These are phyloP conservation scores for Eustalomyia histrio DNA, from an alignment of 2,888 invertebrate genomes.

Conservation along the genomic window DNA sequence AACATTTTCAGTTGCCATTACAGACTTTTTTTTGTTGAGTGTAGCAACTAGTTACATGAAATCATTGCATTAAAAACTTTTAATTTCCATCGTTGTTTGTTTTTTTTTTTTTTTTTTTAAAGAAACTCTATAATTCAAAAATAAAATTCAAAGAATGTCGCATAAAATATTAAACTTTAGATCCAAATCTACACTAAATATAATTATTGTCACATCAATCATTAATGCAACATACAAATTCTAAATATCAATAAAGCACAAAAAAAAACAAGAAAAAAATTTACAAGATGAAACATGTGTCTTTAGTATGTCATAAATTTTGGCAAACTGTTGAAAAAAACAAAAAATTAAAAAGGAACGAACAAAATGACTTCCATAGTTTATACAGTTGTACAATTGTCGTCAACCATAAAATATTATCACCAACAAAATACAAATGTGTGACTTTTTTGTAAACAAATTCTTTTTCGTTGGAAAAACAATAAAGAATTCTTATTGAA, in stretches of 20 bases:
- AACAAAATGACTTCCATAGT: background rate
- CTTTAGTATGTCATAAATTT: conserved; percentile 60
- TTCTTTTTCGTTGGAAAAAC: background rate
- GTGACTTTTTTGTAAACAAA: background rate
- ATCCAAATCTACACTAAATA: conserved; percentile 32
- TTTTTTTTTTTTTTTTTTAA: too few species aligned
- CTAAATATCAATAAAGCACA: background rate
- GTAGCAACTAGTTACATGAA: too few species aligned
- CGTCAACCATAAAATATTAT: conserved; percentile 4
- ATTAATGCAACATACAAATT: conserved; percentile 7
- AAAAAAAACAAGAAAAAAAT: background rate
- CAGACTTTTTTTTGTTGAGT: too few species aligned
- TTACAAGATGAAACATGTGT: conserved; percentile 48
- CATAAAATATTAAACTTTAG: conserved; percentile 33
- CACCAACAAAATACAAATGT: background rate
- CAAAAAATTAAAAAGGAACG: background rate
- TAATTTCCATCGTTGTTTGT: too few species aligned
- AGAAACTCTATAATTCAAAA: background rate
- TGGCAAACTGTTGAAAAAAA: conserved; percentile 41
- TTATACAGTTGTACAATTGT: conserved; percentile 3
- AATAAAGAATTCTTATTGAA: conserved; percentile 1
- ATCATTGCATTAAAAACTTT: too few species aligned
- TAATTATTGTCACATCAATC: conserved; percentile 40
- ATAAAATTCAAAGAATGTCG: conserved; percentile 1
- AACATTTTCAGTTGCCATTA: too few species aligned